A percentile compares a stretch with the other conserved stretches of the same genome.
phyloP scores from a whole-genome alignment of 2,797 vertebrate genomes.

The Pteronotus mesoamericanus region DNA sequence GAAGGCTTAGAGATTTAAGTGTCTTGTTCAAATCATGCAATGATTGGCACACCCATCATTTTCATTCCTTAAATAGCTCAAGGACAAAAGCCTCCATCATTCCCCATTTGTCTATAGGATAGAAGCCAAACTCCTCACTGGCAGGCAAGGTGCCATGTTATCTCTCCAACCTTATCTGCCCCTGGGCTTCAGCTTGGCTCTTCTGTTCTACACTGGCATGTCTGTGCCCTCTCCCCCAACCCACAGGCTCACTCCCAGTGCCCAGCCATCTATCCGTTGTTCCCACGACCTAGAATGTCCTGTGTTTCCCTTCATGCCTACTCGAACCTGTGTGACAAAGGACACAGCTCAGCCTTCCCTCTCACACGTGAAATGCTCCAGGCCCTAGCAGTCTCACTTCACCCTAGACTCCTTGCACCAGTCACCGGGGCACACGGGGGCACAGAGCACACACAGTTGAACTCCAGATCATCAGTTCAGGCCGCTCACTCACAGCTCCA shows the following conservation, averaged over 20 bases:
- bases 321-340: background rate
- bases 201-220: slow-evolving; percentile 65
- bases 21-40: background rate
- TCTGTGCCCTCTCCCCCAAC: slow-evolving; percentile 58
- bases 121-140: slow-evolving; percentile 53
- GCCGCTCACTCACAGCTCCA: background rate
- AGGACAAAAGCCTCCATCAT: slow-evolving; percentile 52
- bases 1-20: background rate
- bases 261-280: background rate
- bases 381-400: background rate
- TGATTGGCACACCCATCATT: background rate
- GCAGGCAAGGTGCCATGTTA: slow-evolving; percentile 54
- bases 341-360: background rate
- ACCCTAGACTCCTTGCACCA: background rate
- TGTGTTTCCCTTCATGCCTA: background rate
- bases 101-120: slow-evolving; percentile 35
- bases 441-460: no score
- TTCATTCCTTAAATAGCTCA: slow-evolving; percentile 38
- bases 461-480: background rate
- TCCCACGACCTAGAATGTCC: slow-evolving; percentile 42
- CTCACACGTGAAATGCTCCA: background rate
- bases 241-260: background rate
- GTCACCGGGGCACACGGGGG: background rate
- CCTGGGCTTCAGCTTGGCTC: slow-evolving; percentile 49
- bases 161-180: slow-evolving; percentile 63